Evolutionary conservation across 2,888 invertebrate genomes (phyloP).

Genomic region (Diabrotica balteata): DNA sequence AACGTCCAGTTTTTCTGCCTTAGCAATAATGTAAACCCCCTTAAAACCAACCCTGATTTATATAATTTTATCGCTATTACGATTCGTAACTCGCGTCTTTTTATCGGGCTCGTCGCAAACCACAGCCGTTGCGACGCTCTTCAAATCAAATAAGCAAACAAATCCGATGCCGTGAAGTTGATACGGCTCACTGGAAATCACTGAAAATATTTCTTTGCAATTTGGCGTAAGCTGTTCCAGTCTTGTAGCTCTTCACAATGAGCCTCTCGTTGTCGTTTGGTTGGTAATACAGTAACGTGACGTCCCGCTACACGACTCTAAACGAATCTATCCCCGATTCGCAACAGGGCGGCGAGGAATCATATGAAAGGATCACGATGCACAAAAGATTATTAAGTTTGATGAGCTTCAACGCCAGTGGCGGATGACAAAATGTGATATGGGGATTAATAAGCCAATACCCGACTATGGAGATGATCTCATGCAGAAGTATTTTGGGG

Average conservation of each 20-base stretch:
- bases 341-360: constrained; percentile 36
- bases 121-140: constrained; percentile 21
- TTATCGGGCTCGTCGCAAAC: constrained; percentile 2
- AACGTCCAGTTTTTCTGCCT: too few relatives aligned
- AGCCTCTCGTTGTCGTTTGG: constrained; percentile 27
- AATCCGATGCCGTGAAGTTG: constrained; percentile 30
- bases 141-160: constrained; percentile 41
- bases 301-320: constrained; percentile 34
- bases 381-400: constrained; percentile 62
- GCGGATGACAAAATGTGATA: constrained; percentile 2
- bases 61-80: too few relatives aligned
- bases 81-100: background rate
- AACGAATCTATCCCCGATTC: constrained; percentile 25
- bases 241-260: constrained; percentile 45
- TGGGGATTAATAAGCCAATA: too few relatives aligned
- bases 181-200: constrained; percentile 40
- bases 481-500: too few relatives aligned
- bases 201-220: constrained; percentile 47
- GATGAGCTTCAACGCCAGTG: constrained; percentile 50
- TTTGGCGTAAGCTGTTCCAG: constrained; percentile 47
- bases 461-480: too few relatives aligned
- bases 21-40: too few relatives aligned
- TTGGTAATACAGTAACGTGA: constrained; percentile 21
- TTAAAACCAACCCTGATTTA: too few relatives aligned
- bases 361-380: constrained; percentile 56